A percentile compares a stretch with the other conserved stretches of the same genome.
phyloP scores from a whole-genome alignment of 1,140 invertebrate genomes.

The Tribolium madens region DNA sequence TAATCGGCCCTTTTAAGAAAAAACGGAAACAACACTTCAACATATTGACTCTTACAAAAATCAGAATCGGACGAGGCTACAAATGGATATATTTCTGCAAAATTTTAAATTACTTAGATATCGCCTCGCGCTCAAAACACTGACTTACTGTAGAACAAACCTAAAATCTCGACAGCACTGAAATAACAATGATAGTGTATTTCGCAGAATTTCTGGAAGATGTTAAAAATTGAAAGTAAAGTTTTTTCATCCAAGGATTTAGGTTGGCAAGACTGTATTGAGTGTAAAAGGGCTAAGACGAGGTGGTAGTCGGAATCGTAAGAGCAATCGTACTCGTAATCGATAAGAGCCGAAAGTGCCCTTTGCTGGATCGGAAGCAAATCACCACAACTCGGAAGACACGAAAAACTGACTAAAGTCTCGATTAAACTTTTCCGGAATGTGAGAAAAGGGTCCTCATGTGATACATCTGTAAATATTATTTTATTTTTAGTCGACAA shows the following conservation, averaged over 20 bases:
- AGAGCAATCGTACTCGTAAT: conserved; percentile 51
- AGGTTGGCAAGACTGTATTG: neutral
- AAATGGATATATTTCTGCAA: conserved; percentile 48
- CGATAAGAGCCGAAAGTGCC: conserved; percentile 52
- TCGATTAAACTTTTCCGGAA: conserved; percentile 34
- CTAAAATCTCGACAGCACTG: conserved; percentile 53
- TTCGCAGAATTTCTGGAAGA: conserved; percentile 53
- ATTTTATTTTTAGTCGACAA: neutral
- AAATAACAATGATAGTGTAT: conserved; percentile 51
- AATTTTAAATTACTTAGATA: neutral
- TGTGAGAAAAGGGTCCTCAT: neutral
- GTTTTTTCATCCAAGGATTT: neutral
- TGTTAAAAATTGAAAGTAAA: conserved; percentile 50
- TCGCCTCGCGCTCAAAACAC: neutral
- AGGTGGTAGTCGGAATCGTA: conserved; percentile 55
- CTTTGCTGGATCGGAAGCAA: conserved; percentile 30
- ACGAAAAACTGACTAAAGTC: conserved; percentile 44
- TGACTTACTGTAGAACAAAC: conserved; percentile 54
- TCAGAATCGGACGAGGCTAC: conserved; percentile 37
- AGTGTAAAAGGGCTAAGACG: conserved; percentile 41
- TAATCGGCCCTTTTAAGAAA: conserved; percentile 57
- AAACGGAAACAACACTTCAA: conserved; percentile 61
- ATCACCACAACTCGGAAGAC: neutral
- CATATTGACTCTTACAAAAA: conserved; percentile 40
- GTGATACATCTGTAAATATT: conserved; percentile 15